Base-by-base conservation (phyloP, 2,888 invertebrate genomes). In the Netelia inedita region DNA sequence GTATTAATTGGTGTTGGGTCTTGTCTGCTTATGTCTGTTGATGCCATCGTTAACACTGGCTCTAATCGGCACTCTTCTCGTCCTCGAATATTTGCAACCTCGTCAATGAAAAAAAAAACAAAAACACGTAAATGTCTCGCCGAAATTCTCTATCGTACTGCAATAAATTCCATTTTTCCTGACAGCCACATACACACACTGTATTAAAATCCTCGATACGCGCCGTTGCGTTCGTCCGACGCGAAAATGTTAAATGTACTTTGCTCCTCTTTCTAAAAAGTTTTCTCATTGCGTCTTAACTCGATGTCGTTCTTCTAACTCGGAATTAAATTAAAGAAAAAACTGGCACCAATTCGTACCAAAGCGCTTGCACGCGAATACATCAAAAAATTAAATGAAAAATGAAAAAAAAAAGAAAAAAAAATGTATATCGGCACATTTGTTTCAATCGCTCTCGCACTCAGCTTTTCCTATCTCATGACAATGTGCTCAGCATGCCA, bases 1-100 rank as follows among this genome's bases (percentile, higher is more conserved):
- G 89, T 91, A 91, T 89, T 87, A 88, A 89, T 91, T 91, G 91
- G 91, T 91, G 91, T 91, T 88, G 91, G 91, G 87, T 91, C 86
- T 86, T 89, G 89, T 90, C 89, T 90, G 90, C 90, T 91, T 89
- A 90, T 90, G 89, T 90, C 89, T 88, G 88, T 87, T 87, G 87
- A 35, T 88, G 85, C 87, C 88, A 88, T 75, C 82, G 79, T 82
- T 79, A 82, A 82, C 85, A 85, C 87, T 86, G 86, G 80, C 87
- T 87, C 87, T 61, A 85, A 83, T 83, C 57, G 83, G 78, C 73
- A 59, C 81, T 72, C 79, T 61, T 78, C 23, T 78, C 73, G 35
- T 55, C 41, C 35, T 16, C 14, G 16, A 43, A 86, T 28, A 46
- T 65, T 78, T 59, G 11, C 21, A 57, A 55, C n/a, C 21, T 76